Percentiles rank a stretch among this genome's conserved stretches.
Evolutionary conservation across 2,797 vertebrate species (phyloP).

Genomic region (Esox lucius): DNA sequence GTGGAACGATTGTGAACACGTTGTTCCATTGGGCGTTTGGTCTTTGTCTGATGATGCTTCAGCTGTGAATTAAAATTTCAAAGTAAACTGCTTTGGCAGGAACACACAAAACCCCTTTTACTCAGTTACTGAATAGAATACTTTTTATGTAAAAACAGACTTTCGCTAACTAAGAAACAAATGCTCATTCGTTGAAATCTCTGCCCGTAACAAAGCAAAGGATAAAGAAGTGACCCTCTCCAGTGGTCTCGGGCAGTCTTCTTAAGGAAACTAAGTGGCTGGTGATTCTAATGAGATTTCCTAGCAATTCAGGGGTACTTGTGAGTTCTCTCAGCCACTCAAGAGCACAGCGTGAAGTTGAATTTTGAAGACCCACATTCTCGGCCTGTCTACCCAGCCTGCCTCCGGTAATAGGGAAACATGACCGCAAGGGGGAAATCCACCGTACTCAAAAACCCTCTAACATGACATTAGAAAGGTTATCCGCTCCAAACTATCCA

Average conservation of each 20-base stretch:
- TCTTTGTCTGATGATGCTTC: constrained; percentile 50
- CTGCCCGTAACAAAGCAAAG: constrained; percentile 20
- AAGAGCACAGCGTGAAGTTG: not conserved
- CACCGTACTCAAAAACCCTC: constrained; percentile 46
- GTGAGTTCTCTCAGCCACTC: not conserved
- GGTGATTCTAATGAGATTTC: not conserved
- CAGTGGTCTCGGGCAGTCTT: constrained; percentile 30
- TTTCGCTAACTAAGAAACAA: not conserved
- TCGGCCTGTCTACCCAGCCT: constrained; percentile 49
- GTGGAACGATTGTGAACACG: constrained; percentile 41
- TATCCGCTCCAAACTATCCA: constrained; percentile 57
- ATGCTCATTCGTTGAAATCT: constrained; percentile 44
- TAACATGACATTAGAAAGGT: constrained; percentile 59
- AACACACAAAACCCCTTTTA: constrained; percentile 5
- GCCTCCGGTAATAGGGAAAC: constrained; percentile 40
- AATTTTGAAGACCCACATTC: not conserved
- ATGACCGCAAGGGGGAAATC: constrained; percentile 53
- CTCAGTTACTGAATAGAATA: not conserved
- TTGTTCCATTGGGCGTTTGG: constrained; percentile 57
- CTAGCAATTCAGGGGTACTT: not conserved
- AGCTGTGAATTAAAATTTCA: constrained; percentile 29
- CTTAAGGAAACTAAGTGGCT: constrained; percentile 25
- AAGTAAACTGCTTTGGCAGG: constrained; percentile 58
- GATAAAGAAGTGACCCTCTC: constrained; percentile 37
- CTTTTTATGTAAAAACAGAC: not conserved